phyloP scores from a whole-genome alignment of 1,140 invertebrate genomes.

The Brachionus paranguensis region DNA sequence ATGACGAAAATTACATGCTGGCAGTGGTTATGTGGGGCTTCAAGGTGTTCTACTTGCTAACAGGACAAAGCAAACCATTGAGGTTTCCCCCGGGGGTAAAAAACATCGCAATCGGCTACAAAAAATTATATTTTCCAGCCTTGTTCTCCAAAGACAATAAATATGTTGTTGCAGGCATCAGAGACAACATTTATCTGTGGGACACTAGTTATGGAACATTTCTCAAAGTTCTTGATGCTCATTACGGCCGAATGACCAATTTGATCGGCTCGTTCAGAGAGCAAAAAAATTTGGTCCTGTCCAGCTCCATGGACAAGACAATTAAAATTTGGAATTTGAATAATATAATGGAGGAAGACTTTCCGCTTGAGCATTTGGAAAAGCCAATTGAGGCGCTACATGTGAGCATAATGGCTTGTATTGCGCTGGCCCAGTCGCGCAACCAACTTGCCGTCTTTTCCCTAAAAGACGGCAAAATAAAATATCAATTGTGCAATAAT shows the following conservation, averaged over 20 bases:
- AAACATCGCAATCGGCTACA: constrained; percentile 78
- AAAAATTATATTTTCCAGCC: constrained; percentile 55
- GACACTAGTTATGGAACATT: constrained; percentile 60
- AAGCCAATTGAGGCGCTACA: constrained; percentile 81
- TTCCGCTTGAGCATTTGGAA: constrained; percentile 89
- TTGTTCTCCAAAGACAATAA: constrained; percentile 81
- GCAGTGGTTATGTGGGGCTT: constrained; percentile 79
- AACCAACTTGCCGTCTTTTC: constrained; percentile 34
- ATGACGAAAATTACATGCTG: constrained; percentile 70
- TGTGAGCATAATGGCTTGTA: constrained; percentile 43
- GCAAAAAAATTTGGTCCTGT: constrained; percentile 85
- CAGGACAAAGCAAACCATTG: constrained; percentile 57
- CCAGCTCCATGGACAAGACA: constrained; percentile 90
- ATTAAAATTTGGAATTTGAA: constrained; percentile 99
- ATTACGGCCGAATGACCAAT: constrained; percentile 91
- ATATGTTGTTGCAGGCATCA: constrained; percentile 85
- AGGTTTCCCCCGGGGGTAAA: constrained; percentile 77
- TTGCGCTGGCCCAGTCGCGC: constrained; percentile 3
- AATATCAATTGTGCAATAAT: background rate
- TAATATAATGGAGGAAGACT: constrained; percentile 94
- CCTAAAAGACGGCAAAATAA: constrained; percentile 15
- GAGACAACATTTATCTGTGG: constrained; percentile 93
- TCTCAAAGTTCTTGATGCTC: constrained; percentile 72
- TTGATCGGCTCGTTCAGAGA: constrained; percentile 73
- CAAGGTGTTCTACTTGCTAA: constrained; percentile 65